A percentile compares a stretch with the other conserved stretches of the same genome.
Evolutionary conservation across 1,140 invertebrate genomes (phyloP).

Genomic region (Leptinotarsa texana): DNA sequence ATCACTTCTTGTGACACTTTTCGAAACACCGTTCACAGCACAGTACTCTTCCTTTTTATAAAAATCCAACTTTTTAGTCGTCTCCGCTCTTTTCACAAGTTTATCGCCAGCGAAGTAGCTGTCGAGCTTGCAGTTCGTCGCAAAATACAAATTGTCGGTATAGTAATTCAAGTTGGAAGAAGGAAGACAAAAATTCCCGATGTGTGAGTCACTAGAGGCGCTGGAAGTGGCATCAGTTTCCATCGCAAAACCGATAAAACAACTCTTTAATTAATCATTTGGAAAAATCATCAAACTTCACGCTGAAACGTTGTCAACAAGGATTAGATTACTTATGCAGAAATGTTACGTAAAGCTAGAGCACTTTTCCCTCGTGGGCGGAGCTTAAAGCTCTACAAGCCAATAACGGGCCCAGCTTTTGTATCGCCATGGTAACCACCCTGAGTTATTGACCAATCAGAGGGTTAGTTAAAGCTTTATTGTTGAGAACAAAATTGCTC

Average conservation of each 20-base stretch:
- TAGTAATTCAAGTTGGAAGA: slow-evolving; percentile 46
- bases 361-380: slow-evolving; percentile 25
- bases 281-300: slow-evolving; percentile 15
- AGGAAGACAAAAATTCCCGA: slow-evolving; percentile 38
- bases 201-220: slow-evolving; percentile 50
- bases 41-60: slow-evolving; percentile 40
- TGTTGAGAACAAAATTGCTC: not conserved
- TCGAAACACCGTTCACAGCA: slow-evolving; percentile 22
- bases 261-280: slow-evolving; percentile 18
- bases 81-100: slow-evolving; percentile 37
- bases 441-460: slow-evolving; percentile 11
- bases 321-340: slow-evolving; percentile 24
- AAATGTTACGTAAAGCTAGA: slow-evolving; percentile 28
- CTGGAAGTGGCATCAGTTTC: slow-evolving; percentile 49
- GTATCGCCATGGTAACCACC: slow-evolving; percentile 24
- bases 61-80: slow-evolving; percentile 31
- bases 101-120: slow-evolving; percentile 44
- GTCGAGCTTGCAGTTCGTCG: slow-evolving; percentile 45
- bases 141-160: slow-evolving; percentile 48
- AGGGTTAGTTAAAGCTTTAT: not conserved
- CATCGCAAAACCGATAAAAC: slow-evolving; percentile 34
- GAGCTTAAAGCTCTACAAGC: slow-evolving; percentile 22
- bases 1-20: slow-evolving; percentile 35
- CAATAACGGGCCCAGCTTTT: slow-evolving; percentile 17
- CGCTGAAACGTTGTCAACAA: slow-evolving; percentile 16